Conservation (phyloP, 2,797 vertebrate species). For the Poecilia gillii region DNA sequence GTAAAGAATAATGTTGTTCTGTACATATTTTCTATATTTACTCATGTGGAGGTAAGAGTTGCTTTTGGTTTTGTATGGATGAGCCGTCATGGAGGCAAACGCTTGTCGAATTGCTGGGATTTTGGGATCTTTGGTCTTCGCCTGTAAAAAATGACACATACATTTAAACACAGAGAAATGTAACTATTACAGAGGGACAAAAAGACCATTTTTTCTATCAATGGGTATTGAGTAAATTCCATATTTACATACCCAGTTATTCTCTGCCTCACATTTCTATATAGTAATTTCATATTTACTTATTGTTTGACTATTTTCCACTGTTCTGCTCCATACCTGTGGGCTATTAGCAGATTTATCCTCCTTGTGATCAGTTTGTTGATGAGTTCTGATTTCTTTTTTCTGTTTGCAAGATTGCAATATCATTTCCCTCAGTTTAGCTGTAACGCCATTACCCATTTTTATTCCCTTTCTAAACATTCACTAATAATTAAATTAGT, state of each 20-base stretch:
- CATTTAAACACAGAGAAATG: background rate
- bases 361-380: background rate
- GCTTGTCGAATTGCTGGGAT: slow-evolving; percentile 66
- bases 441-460: background rate
- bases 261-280: background rate
- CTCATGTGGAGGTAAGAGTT: slow-evolving; percentile 81
- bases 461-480: background rate
- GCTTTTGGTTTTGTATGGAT: slow-evolving; percentile 73
- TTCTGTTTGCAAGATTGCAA: background rate
- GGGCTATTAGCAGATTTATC: background rate
- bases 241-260: background rate
- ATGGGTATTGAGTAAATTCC: background rate
- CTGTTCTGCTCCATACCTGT: background rate
- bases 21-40: background rate
- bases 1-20: background rate
- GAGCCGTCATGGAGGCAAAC: slow-evolving; percentile 57
- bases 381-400: background rate
- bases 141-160: slow-evolving; percentile 58
- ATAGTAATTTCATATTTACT: background rate
- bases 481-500: background rate
- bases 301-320: background rate
- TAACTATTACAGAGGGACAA: background rate
- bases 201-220: background rate
- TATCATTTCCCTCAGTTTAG: background rate
- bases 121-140: slow-evolving; percentile 56